These are phyloP conservation scores for Sminthopsis crassicaudata DNA, from an alignment of 2,113 vertebrate species.

Conservation along the genomic window DNA sequence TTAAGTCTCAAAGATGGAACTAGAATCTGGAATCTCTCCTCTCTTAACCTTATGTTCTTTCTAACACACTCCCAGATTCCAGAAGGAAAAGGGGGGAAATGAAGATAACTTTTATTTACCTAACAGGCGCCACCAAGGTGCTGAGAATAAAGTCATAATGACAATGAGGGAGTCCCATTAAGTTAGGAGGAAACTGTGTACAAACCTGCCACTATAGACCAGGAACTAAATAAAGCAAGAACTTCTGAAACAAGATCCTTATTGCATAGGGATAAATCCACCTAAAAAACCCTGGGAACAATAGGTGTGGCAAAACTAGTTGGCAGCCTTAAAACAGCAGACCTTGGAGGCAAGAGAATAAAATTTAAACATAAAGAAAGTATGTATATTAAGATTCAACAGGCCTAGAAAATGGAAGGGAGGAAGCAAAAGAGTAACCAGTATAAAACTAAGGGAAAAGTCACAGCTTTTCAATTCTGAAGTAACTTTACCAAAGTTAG, in stretches of 20 bases:
- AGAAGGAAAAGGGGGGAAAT: background rate
- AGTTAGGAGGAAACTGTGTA: background rate
- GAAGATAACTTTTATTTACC: background rate
- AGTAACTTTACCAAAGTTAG: constrained; percentile 53
- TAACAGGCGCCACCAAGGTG: background rate
- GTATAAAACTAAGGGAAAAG: constrained; percentile 28
- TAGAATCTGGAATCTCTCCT: background rate
- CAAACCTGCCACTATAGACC: background rate
- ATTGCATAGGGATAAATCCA: background rate
- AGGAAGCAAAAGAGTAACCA: constrained; percentile 46
- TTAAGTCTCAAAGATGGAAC: background rate
- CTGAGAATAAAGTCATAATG: too few relatives aligned
- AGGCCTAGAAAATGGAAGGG: constrained; percentile 23
- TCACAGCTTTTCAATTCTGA: background rate
- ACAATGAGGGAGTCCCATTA: background rate
- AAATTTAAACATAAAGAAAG: constrained; percentile 53
- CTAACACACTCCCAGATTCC: background rate
- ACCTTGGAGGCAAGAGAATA: background rate
- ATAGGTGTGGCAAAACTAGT: constrained; percentile 52
- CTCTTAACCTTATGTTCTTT: background rate
- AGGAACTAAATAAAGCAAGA: constrained; percentile 14
- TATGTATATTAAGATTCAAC: constrained; percentile 57
- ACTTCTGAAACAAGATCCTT: constrained; percentile 45
- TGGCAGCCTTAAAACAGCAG: constrained; percentile 35
- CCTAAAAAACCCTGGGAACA: constrained; percentile 48